These are phyloP conservation scores for Lasioglossum malachurum DNA, from an alignment of 2,888 invertebrate species.

Conservation along the genomic window DNA sequence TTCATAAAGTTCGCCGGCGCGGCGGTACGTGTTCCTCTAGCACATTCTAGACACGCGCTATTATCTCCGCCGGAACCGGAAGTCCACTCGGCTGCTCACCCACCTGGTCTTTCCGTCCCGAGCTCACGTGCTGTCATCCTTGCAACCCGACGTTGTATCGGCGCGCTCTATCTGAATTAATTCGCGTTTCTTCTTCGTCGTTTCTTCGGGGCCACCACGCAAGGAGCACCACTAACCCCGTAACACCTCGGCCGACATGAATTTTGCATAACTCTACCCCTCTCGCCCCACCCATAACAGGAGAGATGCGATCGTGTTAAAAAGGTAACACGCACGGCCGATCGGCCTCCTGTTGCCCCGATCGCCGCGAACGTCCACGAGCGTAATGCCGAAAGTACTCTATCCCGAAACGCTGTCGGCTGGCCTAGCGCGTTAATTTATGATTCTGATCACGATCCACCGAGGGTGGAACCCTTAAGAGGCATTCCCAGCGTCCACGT, in stretches of 20 bases:
- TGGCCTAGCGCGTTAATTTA: conserved; percentile 12
- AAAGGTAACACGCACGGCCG: not conserved
- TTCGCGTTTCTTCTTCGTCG: conserved; percentile 51
- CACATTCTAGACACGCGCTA: conserved; percentile 76
- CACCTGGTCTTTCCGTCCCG: conserved; percentile 79
- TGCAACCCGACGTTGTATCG: conserved; percentile 38
- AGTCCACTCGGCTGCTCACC: conserved; percentile 83
- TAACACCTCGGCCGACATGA: conserved; percentile 28
- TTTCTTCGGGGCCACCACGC: conserved; percentile 21
- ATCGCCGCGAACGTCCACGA: not conserved
- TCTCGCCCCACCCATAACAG: not conserved
- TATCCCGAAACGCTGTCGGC: not conserved
- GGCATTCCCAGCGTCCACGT: not conserved
- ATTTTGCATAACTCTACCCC: conserved; percentile 24
- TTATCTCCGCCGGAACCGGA: conserved; percentile 84
- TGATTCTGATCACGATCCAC: conserved; percentile 9
- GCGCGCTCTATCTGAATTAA: conserved; percentile 60
- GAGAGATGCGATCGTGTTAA: not conserved
- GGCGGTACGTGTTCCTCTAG: conserved; percentile 45
- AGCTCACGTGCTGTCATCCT: conserved; percentile 60
- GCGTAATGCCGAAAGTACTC: not conserved
- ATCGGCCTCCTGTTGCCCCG: not conserved
- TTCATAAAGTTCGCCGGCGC: conserved; percentile 41
- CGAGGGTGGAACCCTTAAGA: not conserved
- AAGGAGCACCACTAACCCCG: conserved; percentile 34